Evolutionary conservation across 1,140 invertebrate genomes (phyloP).

Genomic region (Diprion similis): DNA sequence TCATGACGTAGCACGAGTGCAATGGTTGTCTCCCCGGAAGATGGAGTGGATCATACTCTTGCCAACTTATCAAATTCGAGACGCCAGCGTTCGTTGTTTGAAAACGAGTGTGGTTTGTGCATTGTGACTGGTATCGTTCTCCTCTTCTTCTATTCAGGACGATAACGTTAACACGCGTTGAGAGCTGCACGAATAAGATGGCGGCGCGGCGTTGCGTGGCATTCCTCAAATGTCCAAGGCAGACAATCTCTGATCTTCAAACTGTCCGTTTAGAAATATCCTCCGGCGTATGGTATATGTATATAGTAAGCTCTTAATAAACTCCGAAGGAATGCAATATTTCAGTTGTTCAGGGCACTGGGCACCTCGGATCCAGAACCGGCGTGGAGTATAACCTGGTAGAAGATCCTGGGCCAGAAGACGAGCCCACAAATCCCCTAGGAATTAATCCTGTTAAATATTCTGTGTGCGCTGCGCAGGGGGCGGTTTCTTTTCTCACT

Average conservation of each 20-base stretch:
- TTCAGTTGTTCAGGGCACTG: conserved; percentile 8
- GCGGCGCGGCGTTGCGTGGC: conserved; percentile 8
- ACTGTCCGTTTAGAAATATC: conserved; percentile 36
- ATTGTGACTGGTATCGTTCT: no score
- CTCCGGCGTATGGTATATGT: conserved; percentile 16
- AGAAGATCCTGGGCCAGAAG: background rate
- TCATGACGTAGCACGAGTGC: no score
- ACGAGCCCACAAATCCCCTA: conserved; percentile 11
- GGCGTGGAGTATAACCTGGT: background rate
- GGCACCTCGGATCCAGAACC: conserved; percentile 29
- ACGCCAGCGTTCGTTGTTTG: no score
- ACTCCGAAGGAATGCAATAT: conserved; percentile 10
- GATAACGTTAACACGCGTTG: no score
- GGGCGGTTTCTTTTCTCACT: background rate
- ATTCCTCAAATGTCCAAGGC: conserved; percentile 28
- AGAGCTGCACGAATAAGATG: no score
- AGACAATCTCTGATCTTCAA: conserved; percentile 20
- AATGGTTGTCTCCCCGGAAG: no score
- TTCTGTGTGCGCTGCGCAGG: conserved; percentile 8
- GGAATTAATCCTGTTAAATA: conserved; percentile 22
- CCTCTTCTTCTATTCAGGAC: no score
- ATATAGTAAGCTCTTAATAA: conserved; percentile 12
- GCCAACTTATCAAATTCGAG: no score
- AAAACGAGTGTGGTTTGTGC: no score
- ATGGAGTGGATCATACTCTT: no score